These are phyloP conservation scores for Porites australiensis DNA, from an alignment of 64 coral and sea anemone species.

Conservation along the genomic window DNA sequence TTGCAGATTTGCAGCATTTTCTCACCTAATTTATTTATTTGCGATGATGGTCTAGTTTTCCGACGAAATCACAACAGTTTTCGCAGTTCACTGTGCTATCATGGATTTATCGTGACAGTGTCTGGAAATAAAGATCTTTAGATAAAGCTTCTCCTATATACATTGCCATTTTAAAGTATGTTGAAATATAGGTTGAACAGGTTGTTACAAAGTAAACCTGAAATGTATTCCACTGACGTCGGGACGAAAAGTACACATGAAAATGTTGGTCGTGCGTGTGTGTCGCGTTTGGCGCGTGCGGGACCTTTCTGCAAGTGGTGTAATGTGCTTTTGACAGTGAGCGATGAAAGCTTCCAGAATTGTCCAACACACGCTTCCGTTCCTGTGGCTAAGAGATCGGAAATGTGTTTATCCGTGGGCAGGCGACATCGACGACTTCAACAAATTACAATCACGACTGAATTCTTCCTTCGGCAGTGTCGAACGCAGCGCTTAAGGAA, in stretches of 20 bases:
- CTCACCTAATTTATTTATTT: too few species aligned
- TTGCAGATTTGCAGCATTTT: neutral
- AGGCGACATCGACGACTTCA: neutral
- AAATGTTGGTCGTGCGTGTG: slow-evolving; percentile 14
- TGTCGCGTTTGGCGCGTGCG: slow-evolving; percentile 22
- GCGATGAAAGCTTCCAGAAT: slow-evolving; percentile 11
- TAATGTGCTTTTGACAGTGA: neutral
- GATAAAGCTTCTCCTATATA: neutral
- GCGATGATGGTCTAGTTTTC: too few species aligned
- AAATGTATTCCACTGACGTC: neutral
- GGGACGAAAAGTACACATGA: neutral
- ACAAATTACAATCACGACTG: slow-evolving; percentile 12
- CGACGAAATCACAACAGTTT: too few species aligned
- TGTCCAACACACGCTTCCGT: slow-evolving; percentile 18
- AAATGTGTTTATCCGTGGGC: slow-evolving; percentile 7
- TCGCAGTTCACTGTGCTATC: too few species aligned
- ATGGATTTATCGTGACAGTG: neutral
- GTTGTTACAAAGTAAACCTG: neutral
- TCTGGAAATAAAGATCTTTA: neutral
- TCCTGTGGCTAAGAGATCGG: slow-evolving; percentile 5
- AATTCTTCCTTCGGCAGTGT: neutral
- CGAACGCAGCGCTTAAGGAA: slow-evolving; percentile 8
- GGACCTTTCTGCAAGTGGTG: neutral
- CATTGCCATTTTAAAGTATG: neutral
- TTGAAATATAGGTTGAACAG: neutral